Percentiles rank a stretch among this genome's conserved stretches.
Evolutionary conservation across 2,113 vertebrate genomes (phyloP).

Genomic region (Callopanchax toddi): DNA sequence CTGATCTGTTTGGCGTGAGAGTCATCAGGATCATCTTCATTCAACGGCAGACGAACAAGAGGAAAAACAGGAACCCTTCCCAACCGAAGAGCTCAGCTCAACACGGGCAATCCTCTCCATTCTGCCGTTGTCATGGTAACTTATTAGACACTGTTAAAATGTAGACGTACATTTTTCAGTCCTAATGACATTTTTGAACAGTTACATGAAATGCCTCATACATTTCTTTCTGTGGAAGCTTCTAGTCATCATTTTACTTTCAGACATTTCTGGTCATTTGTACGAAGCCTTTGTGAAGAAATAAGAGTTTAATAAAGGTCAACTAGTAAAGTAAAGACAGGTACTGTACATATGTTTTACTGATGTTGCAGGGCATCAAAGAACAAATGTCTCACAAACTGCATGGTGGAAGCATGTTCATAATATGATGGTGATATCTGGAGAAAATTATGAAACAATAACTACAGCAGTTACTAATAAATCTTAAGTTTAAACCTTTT

Average conservation of each 20-base stretch:
- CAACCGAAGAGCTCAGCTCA: constrained; percentile 42
- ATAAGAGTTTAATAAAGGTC: constrained; percentile 17
- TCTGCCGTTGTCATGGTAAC: constrained; percentile 77
- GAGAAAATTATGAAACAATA: too few species aligned
- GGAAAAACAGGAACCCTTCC: constrained; percentile 48
- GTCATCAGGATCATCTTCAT: constrained; percentile 1
- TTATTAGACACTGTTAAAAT: constrained; percentile 56
- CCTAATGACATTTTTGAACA: constrained; percentile 31
- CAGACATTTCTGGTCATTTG: not conserved
- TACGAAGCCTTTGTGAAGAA: not conserved
- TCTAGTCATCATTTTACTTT: not conserved
- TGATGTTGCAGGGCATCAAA: too few species aligned
- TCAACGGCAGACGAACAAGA: constrained; percentile 22
- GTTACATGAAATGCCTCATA: not conserved
- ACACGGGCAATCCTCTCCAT: constrained; percentile 60
- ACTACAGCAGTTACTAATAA: too few species aligned
- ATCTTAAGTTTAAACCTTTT: too few species aligned
- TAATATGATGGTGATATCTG: too few species aligned
- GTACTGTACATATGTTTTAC: too few species aligned
- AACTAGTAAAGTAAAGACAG: too few species aligned
- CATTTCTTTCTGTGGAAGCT: not conserved
- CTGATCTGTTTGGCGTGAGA: not conserved
- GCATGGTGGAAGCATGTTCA: too few species aligned
- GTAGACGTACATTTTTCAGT: constrained; percentile 52
- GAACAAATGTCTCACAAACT: too few species aligned